Evolutionary conservation across 2,113 vertebrate genomes (phyloP).

Genomic region (Zosterops japonicus): DNA sequence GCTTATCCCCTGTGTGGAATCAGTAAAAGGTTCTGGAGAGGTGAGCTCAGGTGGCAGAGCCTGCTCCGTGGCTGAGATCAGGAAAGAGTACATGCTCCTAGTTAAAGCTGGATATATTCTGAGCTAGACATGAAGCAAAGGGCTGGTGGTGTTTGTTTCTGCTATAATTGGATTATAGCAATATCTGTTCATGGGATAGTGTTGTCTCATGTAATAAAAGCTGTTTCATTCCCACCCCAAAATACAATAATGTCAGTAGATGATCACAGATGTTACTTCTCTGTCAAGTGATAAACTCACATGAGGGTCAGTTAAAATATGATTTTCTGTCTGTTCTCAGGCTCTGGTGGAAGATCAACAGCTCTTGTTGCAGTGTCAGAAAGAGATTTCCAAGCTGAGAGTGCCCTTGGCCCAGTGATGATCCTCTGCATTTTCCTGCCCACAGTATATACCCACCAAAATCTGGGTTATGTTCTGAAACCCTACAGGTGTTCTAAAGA

Average conservation of each 20-base stretch:
- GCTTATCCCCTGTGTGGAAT: rapidly evolving
- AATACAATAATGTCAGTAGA: not conserved
- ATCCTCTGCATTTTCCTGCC: not conserved
- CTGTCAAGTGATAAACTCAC: not conserved
- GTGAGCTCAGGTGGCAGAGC: not conserved
- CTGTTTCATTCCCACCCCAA: not conserved
- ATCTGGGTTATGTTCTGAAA: not conserved
- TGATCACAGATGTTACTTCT: not conserved
- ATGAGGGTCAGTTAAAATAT: not conserved
- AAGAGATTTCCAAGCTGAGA: not conserved
- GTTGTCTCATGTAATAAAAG: not conserved
- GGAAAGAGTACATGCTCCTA: not conserved
- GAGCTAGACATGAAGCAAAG: not conserved
- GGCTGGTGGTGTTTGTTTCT: not conserved
- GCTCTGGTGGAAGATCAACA: not conserved
- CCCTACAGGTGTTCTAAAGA: not conserved
- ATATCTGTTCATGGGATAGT: not conserved
- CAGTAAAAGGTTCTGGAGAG: not conserved
- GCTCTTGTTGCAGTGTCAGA: not conserved
- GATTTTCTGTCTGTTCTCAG: not conserved
- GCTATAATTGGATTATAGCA: not conserved
- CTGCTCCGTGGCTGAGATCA: rapidly evolving
- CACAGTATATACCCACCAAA: not conserved
- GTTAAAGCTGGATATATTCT: not conserved
- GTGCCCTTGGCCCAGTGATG: not conserved